Conservation (phyloP, 1,140 invertebrate species). For the Amyelois transitella region DNA sequence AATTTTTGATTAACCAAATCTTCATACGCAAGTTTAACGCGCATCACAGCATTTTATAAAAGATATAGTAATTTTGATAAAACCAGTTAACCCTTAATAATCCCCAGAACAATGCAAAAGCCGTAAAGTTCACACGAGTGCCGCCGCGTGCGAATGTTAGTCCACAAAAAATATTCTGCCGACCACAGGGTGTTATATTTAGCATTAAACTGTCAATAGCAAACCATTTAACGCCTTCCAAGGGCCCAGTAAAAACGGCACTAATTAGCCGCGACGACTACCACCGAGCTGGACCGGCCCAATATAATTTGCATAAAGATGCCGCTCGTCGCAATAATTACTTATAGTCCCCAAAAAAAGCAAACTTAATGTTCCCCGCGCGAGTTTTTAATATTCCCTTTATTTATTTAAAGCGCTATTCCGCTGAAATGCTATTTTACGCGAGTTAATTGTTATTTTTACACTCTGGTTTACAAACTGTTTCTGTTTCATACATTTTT, state of each 20-base stretch:
- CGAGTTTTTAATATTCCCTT: background rate
- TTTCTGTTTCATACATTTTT: background rate
- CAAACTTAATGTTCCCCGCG: background rate
- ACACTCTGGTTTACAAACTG: background rate
- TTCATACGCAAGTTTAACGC: too few relatives aligned
- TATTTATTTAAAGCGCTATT: background rate
- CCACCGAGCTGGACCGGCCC: too few relatives aligned
- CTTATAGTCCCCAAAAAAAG: slow-evolving; percentile 1
- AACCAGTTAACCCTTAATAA: too few relatives aligned
- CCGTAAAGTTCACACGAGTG: too few relatives aligned
- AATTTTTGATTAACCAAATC: too few relatives aligned
- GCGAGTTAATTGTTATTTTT: background rate
- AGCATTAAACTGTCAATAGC: slow-evolving; percentile 16
- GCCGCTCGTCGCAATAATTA: slow-evolving; percentile 3
- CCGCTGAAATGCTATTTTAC: background rate
- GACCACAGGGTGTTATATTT: too few relatives aligned
- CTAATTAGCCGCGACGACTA: slow-evolving; percentile 31
- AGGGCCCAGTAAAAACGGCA: slow-evolving; percentile 21
- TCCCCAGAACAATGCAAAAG: too few relatives aligned
- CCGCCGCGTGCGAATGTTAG: too few relatives aligned
- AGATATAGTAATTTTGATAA: too few relatives aligned
- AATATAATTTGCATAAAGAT: slow-evolving; percentile 12
- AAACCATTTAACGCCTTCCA: slow-evolving; percentile 24
- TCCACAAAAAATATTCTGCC: too few relatives aligned
- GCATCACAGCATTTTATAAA: too few relatives aligned